Evolutionary conservation across 2,113 vertebrate genomes (phyloP), one percentile per base, ranked within the genome.

Genomic region (Patagioenas fasciata): DNA sequence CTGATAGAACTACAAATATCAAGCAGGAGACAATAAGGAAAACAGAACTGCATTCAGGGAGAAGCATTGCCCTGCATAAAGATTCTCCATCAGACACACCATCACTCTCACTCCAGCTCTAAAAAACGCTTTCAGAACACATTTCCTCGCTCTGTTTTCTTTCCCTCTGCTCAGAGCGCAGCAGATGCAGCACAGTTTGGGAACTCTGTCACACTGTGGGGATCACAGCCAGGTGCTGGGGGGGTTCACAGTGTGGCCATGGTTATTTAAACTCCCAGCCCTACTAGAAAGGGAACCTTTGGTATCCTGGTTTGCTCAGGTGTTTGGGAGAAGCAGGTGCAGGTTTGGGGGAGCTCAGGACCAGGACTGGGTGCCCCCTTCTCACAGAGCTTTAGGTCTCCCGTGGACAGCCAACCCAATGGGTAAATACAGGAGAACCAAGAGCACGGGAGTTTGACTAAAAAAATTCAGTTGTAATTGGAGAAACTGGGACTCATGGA

Each of bases 381-480:
- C 6, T 34, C 20, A 1, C 1, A 6, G 24, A 26, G 42, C 62
- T 10, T 21, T 24, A 2, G 12, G 29, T 17, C 16, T 66, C 24
- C 42, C 16, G 5, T 0, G 0, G 7, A 15, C 11, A 51, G 17
- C 9, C 48, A 48, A 11, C 11, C 31, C 18, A 72, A 61, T 12
- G n/a, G 21, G 83, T 42, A 48, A 79, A 89, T 20, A 67, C 48
- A 34, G 4, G 25, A 56, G 65, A 70, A 72, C 5, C 31, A 36
- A 10, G 57, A 78, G 54, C 38, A 9, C 34, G 80, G 83, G 84
- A 81, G 47, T 90, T 97, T 80, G 34, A 88, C 44, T 78, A 96
- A 92, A 95, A 95, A 92, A 94, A 96, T 94, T 97, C 92, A 56
- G 58, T 15, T 83, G 81, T 96, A 97, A 98, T 89, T 95, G 97